Conservation (phyloP, 2,888 invertebrate genomes). For the Macrophya annulata region DNA sequence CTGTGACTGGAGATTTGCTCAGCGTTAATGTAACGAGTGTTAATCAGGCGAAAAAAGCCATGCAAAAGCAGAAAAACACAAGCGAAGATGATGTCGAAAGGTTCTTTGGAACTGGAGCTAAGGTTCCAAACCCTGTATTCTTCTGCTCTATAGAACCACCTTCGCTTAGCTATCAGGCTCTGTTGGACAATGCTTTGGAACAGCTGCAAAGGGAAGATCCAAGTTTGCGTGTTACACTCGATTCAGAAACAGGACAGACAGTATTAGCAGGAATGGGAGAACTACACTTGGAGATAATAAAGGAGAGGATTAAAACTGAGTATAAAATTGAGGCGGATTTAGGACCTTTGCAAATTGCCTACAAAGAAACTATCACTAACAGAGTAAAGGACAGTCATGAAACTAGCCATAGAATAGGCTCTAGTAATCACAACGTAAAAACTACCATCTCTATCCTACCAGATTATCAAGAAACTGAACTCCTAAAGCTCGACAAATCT, state of each 20-base stretch:
- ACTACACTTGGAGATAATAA: conserved; percentile 96
- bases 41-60: conserved; percentile 82
- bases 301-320: conserved; percentile 92
- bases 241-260: conserved; percentile 93
- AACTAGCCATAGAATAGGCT: conserved; percentile 86
- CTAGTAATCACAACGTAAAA: conserved; percentile 83
- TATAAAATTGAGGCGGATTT: conserved; percentile 95
- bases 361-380: conserved; percentile 87
- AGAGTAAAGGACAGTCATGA: conserved; percentile 79
- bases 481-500: conserved; percentile 84
- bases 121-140: conserved; percentile 96
- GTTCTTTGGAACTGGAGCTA: conserved; percentile 82
- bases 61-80: conserved; percentile 71
- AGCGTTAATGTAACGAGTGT: conserved; percentile 83
- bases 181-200: conserved; percentile 90
- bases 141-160: conserved; percentile 98
- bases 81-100: conserved; percentile 73
- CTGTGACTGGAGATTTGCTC: conserved; percentile 89
- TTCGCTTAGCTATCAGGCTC: conserved; percentile 87
- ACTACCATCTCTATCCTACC: conserved; percentile 85
- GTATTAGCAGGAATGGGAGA: conserved; percentile 98
- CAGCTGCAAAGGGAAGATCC: conserved; percentile 96
- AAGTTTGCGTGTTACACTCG: conserved; percentile 88
- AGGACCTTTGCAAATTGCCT: conserved; percentile 95
- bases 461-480: conserved; percentile 73